These are phyloP conservation scores for Nycticorax nycticorax DNA, from an alignment of 2,113 vertebrate species.

Conservation along the genomic window DNA sequence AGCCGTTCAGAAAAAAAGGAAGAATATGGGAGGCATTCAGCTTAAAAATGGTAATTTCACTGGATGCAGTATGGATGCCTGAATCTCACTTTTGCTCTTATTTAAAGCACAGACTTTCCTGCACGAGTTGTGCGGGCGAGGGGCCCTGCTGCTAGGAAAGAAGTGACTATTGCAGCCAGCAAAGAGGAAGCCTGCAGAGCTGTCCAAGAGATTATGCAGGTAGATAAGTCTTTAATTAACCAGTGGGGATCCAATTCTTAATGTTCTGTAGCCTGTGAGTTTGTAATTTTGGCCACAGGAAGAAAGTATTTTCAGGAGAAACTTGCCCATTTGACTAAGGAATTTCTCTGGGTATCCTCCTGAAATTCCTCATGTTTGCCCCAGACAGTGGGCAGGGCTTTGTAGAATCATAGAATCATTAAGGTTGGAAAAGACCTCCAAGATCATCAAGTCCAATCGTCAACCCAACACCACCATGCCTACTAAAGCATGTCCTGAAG, in stretches of 20 bases:
- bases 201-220: constrained; percentile 89
- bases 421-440: too few species aligned
- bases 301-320: not conserved
- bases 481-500: too few species aligned
- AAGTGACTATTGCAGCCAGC: constrained; percentile 81
- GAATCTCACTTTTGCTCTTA: not conserved
- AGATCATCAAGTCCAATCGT: too few species aligned
- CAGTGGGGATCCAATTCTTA: not conserved
- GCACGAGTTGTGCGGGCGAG: constrained; percentile 86
- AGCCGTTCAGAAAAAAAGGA: not conserved
- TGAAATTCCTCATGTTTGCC: not conserved
- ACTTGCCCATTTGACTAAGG: not conserved
- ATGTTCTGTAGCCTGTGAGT: not conserved
- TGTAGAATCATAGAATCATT: too few species aligned
- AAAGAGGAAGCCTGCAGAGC: constrained; percentile 86
- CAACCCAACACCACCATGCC: too few species aligned
- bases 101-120: constrained; percentile 82
- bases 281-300: not conserved
- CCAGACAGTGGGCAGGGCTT: not conserved
- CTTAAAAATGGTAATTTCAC: not conserved
- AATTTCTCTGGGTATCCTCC: not conserved
- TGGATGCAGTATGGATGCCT: not conserved
- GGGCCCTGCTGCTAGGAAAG: constrained; percentile 83
- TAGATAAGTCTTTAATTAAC: constrained; percentile 12
- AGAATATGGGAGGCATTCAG: not conserved